A percentile compares a stretch with the other conserved stretches of the same genome.
phyloP scores from a whole-genome alignment of 2,888 invertebrate species.

The Protonemura montana region DNA sequence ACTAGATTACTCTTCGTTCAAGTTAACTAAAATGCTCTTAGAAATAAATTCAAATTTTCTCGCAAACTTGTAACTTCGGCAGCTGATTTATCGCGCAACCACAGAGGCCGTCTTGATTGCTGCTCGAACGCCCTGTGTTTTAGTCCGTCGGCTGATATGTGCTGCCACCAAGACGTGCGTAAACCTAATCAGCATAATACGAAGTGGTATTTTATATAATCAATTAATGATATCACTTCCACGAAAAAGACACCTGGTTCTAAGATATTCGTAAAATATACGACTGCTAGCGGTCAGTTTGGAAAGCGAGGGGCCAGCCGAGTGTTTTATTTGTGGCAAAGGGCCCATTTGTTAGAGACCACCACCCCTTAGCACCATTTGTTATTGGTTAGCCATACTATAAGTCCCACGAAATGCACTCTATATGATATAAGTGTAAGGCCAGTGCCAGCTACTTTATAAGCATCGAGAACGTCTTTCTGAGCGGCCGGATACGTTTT shows the following conservation, averaged over 20 bases:
- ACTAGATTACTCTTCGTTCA: constrained; percentile 37
- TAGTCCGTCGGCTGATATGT: neutral
- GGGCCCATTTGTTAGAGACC: constrained; percentile 41
- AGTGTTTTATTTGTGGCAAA: constrained; percentile 43
- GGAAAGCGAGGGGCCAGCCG: constrained; percentile 23
- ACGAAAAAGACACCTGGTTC: constrained; percentile 29
- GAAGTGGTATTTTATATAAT: constrained; percentile 19
- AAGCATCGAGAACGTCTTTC: constrained; percentile 15
- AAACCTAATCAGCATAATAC: neutral
- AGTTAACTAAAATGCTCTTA: constrained; percentile 26
- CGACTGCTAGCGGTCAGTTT: constrained; percentile 23
- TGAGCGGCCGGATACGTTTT: constrained; percentile 37
- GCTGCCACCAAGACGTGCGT: neutral
- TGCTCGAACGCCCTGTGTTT: neutral
- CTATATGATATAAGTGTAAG: neutral
- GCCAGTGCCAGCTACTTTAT: neutral
- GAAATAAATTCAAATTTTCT: constrained; percentile 34
- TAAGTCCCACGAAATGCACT: constrained; percentile 8
- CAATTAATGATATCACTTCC: constrained; percentile 33
- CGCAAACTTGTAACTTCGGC: neutral
- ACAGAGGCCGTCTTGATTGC: neutral
- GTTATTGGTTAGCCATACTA: constrained; percentile 35
- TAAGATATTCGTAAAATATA: constrained; percentile 27
- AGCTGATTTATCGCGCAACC: neutral
- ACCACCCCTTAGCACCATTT: constrained; percentile 38